Percentiles rank a stretch among this genome's conserved stretches.
Evolutionary conservation across 2,797 vertebrate species (phyloP).

Genomic region (Ctenopoma kingsleyae): DNA sequence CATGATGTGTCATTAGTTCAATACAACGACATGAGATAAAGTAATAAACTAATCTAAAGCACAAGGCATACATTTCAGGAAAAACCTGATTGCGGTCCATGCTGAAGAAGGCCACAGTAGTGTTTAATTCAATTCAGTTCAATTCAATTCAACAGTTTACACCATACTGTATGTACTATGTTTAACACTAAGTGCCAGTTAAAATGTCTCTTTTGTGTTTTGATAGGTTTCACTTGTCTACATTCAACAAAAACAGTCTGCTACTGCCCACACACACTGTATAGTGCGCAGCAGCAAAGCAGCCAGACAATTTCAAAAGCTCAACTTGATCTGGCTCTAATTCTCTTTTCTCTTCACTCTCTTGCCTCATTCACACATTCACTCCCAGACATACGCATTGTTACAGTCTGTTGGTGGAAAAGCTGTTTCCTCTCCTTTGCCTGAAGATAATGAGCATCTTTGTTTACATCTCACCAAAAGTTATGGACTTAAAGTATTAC

Average conservation of each 20-base stretch:
- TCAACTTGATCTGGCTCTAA: conserved; percentile 35
- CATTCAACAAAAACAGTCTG: conserved; percentile 23
- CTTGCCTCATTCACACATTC: conserved; percentile 30
- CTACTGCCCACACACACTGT: background rate
- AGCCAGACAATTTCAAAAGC: conserved; percentile 35
- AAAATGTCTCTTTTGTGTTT: conserved; percentile 14
- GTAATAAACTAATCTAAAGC: conserved; percentile 12
- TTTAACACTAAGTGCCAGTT: background rate
- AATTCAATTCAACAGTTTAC: background rate
- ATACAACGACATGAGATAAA: conserved; percentile 18
- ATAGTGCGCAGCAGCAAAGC: background rate
- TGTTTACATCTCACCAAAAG: conserved; percentile 62
- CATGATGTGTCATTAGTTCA: conserved; percentile 22
- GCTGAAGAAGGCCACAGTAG: too few species aligned
- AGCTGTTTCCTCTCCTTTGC: conserved; percentile 29
- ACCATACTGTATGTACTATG: background rate
- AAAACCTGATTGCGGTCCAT: background rate
- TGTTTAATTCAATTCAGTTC: background rate
- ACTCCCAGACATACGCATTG: conserved; percentile 25
- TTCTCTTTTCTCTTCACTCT: conserved; percentile 14
- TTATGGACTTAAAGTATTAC: conserved; percentile 40
- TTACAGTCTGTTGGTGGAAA: conserved; percentile 28
- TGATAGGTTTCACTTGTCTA: conserved; percentile 12
- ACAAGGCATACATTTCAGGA: background rate
- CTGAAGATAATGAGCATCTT: conserved; percentile 48